Base-by-base conservation (phyloP, 2,888 invertebrate genomes). In the Netelia melanura region DNA sequence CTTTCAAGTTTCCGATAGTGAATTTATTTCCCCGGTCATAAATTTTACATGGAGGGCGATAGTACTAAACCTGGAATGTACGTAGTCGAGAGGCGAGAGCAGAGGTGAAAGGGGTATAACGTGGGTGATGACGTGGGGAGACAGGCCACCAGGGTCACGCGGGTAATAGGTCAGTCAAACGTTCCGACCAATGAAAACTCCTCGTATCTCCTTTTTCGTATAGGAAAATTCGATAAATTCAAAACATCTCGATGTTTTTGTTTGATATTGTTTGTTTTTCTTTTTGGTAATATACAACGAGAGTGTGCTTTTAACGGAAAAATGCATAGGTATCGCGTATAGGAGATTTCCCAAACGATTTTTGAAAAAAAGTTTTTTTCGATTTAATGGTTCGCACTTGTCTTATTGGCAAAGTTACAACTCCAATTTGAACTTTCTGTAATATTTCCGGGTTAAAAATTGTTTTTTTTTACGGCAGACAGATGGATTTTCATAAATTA, bases 1-100 rank as follows among this genome's bases (percentile, higher is more conserved):
- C 76, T 86, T 86, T 81, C 83, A 83, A 86, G 85, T 87, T 87
- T 85, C 85, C 82, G 84, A 86, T 87, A 80, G 84, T 76, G 54
- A 87, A 86, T 87, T 87, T 87, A 87, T 87, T 86, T 85, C 82
- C 65, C 52, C 62, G 84, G 70, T 81, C 85, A 84, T 87, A 86
- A 87, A 87, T 86, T 82, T 79, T 81, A 86, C 81, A 81, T 86
- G 61, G 83, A 56, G 52, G 61, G 23, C 65, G 38, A 85, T 84
- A 78, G 84, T 52, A 65, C 68, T 70, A 74, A 30, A 58, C 8
- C 52, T 25, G 8, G 25, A 30, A 56, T 44, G 21, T 48, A 71
- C 64, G 54, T 65, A 21, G 25, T 17, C n/a, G 52, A 56, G 17
- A 61, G 58, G 23, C 43, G 25, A 58, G 11, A 38, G 44, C 38